These are phyloP conservation scores for Kryptolebias marmoratus DNA, from an alignment of 2,113 vertebrate genomes.

Conservation along the genomic window DNA sequence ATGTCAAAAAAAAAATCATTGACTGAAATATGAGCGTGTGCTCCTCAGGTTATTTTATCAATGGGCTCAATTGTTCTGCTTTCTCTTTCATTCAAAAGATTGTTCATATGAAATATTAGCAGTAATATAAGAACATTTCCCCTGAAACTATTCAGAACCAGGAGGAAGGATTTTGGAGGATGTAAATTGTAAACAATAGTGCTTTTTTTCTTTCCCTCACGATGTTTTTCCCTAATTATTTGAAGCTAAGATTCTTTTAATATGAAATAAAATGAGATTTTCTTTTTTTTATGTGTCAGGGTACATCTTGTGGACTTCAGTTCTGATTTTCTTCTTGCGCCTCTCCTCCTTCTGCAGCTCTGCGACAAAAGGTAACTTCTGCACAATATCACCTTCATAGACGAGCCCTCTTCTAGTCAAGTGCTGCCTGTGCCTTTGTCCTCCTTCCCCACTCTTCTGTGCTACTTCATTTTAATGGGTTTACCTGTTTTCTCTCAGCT, in stretches of 20 bases:
- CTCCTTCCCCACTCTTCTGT: neutral
- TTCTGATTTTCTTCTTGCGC: too few relatives aligned
- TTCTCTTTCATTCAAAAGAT: neutral
- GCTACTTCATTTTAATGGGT: accelerated
- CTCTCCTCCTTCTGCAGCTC: too few relatives aligned
- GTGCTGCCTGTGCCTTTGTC: neutral
- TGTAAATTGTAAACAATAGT: neutral
- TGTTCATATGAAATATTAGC: neutral
- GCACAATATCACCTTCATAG: neutral
- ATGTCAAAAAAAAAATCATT: neutral
- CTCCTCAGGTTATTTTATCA: slow-evolving; percentile 23
- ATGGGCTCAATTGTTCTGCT: slow-evolving; percentile 21
- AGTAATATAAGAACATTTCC: too few relatives aligned
- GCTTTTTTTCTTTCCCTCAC: too few relatives aligned
- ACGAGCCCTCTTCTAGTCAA: neutral
- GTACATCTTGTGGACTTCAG: too few relatives aligned
- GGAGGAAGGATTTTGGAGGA: neutral
- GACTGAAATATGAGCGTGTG: slow-evolving; percentile 20
- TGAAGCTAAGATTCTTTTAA: too few relatives aligned
- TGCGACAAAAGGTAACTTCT: neutral
- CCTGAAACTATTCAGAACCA: neutral
- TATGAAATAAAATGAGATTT: too few relatives aligned
- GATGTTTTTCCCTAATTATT: neutral
- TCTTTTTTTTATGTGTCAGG: too few relatives aligned
- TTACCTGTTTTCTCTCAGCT: neutral